Conservation (phyloP, 1,140 invertebrate genomes). For the Aphaenogaster rudis region DNA sequence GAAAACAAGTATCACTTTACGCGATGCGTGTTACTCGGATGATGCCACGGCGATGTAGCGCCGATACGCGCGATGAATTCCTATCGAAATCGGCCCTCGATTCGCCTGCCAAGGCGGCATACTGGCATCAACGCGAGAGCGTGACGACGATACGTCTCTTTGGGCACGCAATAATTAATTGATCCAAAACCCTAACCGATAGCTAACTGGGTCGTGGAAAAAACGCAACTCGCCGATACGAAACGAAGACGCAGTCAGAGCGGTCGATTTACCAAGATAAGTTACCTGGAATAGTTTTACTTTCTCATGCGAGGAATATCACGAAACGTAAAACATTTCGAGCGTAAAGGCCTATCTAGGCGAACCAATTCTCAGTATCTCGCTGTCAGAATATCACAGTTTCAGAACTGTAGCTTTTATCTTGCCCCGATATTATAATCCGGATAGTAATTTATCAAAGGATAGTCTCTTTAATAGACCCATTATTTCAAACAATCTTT, state of each 20-base stretch:
- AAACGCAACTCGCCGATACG: slow-evolving; percentile 30
- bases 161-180: slow-evolving; percentile 36
- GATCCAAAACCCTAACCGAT: slow-evolving; percentile 37
- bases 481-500: background rate
- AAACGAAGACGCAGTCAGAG: slow-evolving; percentile 2
- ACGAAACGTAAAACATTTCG: slow-evolving; percentile 29
- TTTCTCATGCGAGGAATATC: slow-evolving; percentile 33
- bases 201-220: slow-evolving; percentile 51
- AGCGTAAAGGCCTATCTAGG: background rate
- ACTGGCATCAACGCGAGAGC: slow-evolving; percentile 17
- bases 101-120: background rate
- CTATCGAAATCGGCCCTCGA: slow-evolving; percentile 32
- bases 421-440: background rate
- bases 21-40: slow-evolving; percentile 24
- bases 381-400: background rate
- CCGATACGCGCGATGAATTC: slow-evolving; percentile 52
- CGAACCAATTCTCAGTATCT: background rate
- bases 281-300: slow-evolving; percentile 16
- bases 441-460: background rate
- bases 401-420: background rate
- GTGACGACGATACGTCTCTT: slow-evolving; percentile 41
- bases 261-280: slow-evolving; percentile 39
- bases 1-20: slow-evolving; percentile 55
- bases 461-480: background rate
- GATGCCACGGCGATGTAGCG: background rate